Conservation (phyloP, 2,113 vertebrate genomes). For the Zingel zingel region DNA sequence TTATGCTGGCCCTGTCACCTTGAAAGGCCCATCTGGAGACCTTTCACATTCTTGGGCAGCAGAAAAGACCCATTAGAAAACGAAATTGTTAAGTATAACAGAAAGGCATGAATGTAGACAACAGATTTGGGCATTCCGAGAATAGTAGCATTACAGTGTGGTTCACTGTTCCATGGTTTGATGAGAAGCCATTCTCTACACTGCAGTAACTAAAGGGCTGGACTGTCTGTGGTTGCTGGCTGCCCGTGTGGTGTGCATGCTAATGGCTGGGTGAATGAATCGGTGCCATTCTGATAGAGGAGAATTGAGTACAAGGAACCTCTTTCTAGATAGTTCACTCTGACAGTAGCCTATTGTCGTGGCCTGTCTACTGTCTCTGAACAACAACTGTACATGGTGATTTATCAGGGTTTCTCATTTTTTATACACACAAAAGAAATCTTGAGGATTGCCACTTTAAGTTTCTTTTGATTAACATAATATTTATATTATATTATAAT, state of each 20-base stretch:
- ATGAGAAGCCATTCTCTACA: slow-evolving; percentile 42
- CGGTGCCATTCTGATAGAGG: slow-evolving; percentile 68
- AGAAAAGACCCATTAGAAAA: slow-evolving; percentile 41
- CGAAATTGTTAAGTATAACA: slow-evolving; percentile 2
- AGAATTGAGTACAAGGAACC: slow-evolving; percentile 74
- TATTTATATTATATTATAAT: no score
- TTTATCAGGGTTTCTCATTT: not conserved
- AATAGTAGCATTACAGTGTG: slow-evolving; percentile 10
- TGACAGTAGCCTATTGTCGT: slow-evolving; percentile 61
- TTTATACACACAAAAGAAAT: no score
- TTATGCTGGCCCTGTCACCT: slow-evolving; percentile 79
- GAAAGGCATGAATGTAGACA: slow-evolving; percentile 50
- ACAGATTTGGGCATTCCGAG: slow-evolving; percentile 5
- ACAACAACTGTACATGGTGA: slow-evolving; percentile 49
- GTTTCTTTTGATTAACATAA: no score
- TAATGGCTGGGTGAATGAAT: slow-evolving; percentile 79
- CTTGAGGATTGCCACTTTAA: no score
- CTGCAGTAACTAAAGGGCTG: slow-evolving; percentile 67
- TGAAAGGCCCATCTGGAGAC: slow-evolving; percentile 68
- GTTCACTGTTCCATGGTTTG: slow-evolving; percentile 33
- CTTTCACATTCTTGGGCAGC: slow-evolving; percentile 54
- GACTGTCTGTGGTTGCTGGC: slow-evolving; percentile 66
- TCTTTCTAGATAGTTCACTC: slow-evolving; percentile 64
- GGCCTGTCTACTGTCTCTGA: slow-evolving; percentile 40
- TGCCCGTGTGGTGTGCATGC: slow-evolving; percentile 75